phyloP scores from a whole-genome alignment of 2,113 vertebrate genomes.

The Paramormyrops kingsleyae region DNA sequence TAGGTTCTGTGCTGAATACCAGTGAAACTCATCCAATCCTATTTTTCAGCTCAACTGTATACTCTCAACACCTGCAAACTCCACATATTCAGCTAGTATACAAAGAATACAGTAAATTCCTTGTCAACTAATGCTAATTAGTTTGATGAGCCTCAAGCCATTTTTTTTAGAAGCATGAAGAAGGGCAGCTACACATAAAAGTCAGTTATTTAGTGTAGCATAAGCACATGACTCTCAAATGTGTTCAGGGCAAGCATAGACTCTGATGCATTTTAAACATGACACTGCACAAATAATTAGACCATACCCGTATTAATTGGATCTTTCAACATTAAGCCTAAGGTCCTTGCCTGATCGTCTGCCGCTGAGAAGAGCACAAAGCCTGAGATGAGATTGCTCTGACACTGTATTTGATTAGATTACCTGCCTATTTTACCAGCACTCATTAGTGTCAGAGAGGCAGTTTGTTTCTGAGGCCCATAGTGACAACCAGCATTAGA shows the following conservation, averaged over 20 bases:
- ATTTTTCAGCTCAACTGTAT: not conserved
- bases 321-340: not conserved
- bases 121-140: not conserved
- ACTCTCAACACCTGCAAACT: not conserved
- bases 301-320: not conserved
- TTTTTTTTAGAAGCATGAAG: not conserved
- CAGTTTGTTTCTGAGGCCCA: not conserved
- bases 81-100: not conserved
- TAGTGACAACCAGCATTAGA: not conserved
- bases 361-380: not conserved
- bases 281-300: not conserved
- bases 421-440: not conserved
- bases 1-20: not conserved
- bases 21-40: not conserved
- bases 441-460: not conserved
- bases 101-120: not conserved
- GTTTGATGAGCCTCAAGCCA: not conserved
- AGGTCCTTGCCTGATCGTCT: not conserved
- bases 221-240: not conserved
- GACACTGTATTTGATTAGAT: not conserved
- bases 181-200: not conserved
- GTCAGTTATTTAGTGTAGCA: not conserved
- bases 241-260: not conserved
- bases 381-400: not conserved
- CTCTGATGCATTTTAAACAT: not conserved